Percentiles rank a stretch among this genome's conserved stretches.
Evolutionary conservation across 2,113 vertebrate genomes (phyloP).

Genomic region (Hippopotamus amphibius): DNA sequence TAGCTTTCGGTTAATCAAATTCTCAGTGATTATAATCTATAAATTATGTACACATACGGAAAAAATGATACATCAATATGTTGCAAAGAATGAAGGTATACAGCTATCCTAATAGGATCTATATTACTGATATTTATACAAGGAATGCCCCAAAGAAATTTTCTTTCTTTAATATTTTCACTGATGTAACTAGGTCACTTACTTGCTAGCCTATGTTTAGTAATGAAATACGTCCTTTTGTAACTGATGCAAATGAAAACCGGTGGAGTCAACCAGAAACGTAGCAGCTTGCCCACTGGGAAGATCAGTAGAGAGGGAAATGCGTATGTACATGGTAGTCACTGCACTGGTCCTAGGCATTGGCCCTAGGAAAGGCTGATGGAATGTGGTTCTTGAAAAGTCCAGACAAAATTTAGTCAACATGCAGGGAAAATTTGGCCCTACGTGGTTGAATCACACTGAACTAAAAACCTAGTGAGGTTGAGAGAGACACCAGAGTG

Average conservation of each 20-base stretch:
- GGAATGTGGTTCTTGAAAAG: neutral
- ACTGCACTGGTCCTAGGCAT: neutral
- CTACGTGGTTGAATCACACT: neutral
- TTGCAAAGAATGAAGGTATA: neutral
- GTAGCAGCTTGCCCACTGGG: neutral
- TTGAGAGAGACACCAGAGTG: neutral
- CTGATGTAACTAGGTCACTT: neutral
- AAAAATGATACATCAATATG: neutral
- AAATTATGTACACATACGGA: neutral
- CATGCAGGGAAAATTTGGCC: neutral
- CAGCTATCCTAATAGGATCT: neutral
- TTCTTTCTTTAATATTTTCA: neutral
- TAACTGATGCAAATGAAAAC: neutral
- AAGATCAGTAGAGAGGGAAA: neutral
- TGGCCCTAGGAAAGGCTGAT: neutral
- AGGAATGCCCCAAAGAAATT: neutral
- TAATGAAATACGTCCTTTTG: neutral
- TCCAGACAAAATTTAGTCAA: neutral
- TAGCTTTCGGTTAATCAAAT: constrained; percentile 14
- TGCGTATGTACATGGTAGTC: neutral
- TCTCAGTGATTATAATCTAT: neutral
- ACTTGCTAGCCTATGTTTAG: neutral
- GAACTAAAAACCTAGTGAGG: neutral
- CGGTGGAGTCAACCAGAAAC: neutral
- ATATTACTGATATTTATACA: neutral